Evolutionary conservation across 2,797 vertebrate genomes (phyloP), one percentile per base, ranked within the genome.

Genomic region (Smutsia temminckii): DNA sequence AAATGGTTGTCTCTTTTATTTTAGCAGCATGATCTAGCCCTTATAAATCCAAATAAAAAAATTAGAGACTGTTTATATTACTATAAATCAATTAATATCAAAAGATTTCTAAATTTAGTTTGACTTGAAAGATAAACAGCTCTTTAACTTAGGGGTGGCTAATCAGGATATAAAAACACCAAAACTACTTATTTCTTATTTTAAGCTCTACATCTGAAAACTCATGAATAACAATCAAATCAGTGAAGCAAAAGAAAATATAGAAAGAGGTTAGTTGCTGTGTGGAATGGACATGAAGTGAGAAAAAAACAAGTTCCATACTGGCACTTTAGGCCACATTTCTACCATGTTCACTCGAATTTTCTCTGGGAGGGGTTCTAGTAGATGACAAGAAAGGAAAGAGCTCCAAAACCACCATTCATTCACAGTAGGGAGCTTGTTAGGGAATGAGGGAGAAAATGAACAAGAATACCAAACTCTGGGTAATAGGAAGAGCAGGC

Each of bases 241-340:
- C n/a, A 72, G 42, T 77, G n/a, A 93, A 66, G 40, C 42, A 83
- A 91, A 87, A 88, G 59, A 59, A 51, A 83, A 91, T 86, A 83
- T 51, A 87, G 69, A 42, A 83, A 87, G 21, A 86, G 29, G 49
- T 59, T 53, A 10, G 11, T 83, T 75, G n/a, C 40, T 64, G 49
- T 63, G 59, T 21, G 27, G 21, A 71, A 90, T 25, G 29, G 29
- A 69, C 63, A 42, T 21, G 69, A 75, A 69, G 13, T 34, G 23
- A 81, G 37, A 74, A 55, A 55, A 46, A 55, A 63, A 29, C 25
- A 37, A 91, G 29, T 71, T 40, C 21, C 34, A 4, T 25, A 29
- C 12, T 59, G 17, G 66, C 49, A 72, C 37, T 66, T 84, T 64
- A 40, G 16, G n/a, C 29, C 37, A 68, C 18, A 68, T 34, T 85